Evolutionary conservation across 2,113 vertebrate genomes (phyloP), one percentile per base, ranked within the genome.

Genomic region (Sylvilagus bachmani): DNA sequence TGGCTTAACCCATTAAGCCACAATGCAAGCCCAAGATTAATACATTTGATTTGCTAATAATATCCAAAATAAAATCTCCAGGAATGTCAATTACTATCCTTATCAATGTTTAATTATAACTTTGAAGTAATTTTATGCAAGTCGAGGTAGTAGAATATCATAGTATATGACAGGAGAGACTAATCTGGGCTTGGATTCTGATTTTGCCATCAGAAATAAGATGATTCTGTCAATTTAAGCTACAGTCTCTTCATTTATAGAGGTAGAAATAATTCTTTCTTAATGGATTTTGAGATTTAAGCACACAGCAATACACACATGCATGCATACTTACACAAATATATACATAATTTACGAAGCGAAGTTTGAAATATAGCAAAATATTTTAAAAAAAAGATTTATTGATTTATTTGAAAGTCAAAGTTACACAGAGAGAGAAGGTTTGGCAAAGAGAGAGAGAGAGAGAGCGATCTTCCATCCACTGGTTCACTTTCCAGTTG

Each of bases 121-220:
- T 80, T 81, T 84, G 71, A 88, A 62, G 24, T 10, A 87, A 3
- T 55, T 25, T 86, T 33, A 71, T 31, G 38, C 8, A 62, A 90
- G 27, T 0, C 9, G 70, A 53, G 6, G 5, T 80, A 58, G 21
- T 85, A 27, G 77, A 80, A 6, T 64, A 36, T 69, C 27, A 62
- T 13, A 83, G 70, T 5, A 22, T 61, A 84, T 29, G 6, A 49
- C 7, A 49, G 29, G 5, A 51, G 38, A 92, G 19, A 79, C 36
- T 64, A 24, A 78, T n/a, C 29, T 80, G 31, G 31, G 33, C 92
- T 44, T 95, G 27, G 83, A 69, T 93, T 80, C 24, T 79, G 58
- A 1, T 6, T 49, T 24, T 73, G 66, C 3, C 10, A 27, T 67
- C 53, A 82, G 51, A 73, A 82, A 7, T 82, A 14, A 29, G 4